Evolutionary conservation across 2,113 vertebrate genomes (phyloP).

Genomic region (Rhombomys opimus): DNA sequence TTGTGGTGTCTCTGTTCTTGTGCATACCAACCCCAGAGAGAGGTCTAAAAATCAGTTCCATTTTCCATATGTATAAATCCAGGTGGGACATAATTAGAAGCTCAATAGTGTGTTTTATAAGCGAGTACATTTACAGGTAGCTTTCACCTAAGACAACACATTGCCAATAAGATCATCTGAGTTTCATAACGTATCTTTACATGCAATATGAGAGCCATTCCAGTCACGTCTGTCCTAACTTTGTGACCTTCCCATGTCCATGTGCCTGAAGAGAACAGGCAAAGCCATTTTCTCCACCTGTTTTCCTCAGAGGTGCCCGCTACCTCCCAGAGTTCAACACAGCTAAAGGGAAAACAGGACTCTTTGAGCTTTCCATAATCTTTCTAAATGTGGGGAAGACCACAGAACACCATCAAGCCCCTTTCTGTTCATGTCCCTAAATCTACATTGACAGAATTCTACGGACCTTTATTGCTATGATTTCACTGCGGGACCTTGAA

Average conservation of each 20-base stretch:
- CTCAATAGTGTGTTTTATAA: constrained; percentile 69
- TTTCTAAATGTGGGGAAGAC: neutral
- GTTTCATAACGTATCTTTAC: constrained; percentile 45
- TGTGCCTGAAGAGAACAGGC: neutral
- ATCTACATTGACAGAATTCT: neutral
- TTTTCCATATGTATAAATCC: constrained; percentile 52
- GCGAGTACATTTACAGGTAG: constrained; percentile 47
- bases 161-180: constrained; percentile 16
- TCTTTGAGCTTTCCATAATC: neutral
- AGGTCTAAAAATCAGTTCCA: constrained; percentile 29
- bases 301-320: neutral
- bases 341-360: neutral
- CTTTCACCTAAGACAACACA: constrained; percentile 58
- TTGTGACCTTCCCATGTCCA: constrained; percentile 2
- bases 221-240: constrained; percentile 29
- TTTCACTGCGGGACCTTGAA: neutral
- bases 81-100: constrained; percentile 59
- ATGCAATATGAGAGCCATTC: constrained; percentile 35
- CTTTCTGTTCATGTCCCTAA: neutral
- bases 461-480: constrained; percentile 15
- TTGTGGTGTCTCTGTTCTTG: constrained; percentile 86
- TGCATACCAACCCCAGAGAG: neutral
- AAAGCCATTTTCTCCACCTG: neutral
- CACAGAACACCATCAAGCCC: neutral
- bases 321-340: neutral